Base-by-base conservation (phyloP, 2,797 vertebrate species). In the Aldrovandia affinis region DNA sequence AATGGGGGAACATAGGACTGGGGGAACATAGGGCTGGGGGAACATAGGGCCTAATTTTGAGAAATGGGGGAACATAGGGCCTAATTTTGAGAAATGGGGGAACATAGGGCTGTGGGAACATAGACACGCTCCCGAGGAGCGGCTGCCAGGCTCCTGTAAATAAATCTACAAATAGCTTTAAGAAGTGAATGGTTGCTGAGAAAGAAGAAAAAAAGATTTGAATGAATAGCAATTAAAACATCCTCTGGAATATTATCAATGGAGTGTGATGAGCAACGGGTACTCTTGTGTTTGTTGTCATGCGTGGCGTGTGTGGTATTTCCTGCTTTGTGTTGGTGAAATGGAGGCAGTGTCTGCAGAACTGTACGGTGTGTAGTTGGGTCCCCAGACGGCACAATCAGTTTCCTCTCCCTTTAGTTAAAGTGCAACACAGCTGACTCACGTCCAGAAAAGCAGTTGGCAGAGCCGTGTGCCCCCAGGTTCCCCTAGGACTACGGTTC, bases 341-440 rank as follows among this genome's bases (percentile, higher is more conserved):
- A 42, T 25, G 73, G 61, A 75, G 47, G 54, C 33, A 81, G 63
- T 30, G 65, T 59, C 33, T 80, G 88, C 65, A 80, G 63, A n/a
- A 10, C 42, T 78, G 14, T 79, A 61, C n/a, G 65, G 70, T 52
- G 52, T 57, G 81, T 80, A 79, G 50, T 59, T 80, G 81, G 50
- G 81, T 79, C 80, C 80, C 84, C 55, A 57, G 81, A 44, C 65
- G 42, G 25, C 77, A 42, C 50, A 30, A 65, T 68, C 59, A 7
- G 36, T 70, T 73, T 73, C 57, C 81, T 80, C 14, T 70, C 20
- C 47, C 59, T 85, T 85, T 82, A 85, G 78, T 85, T 85, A 85
- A 78, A 77, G 44, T 36, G 73, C 57, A 77, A 47, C 61, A 77
- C 77, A 68, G 59, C 85, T 83, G 85, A 83, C 59, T 82, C 50